These are phyloP conservation scores for Nasonia giraulti DNA, from an alignment of 1,140 invertebrate species.

Conservation along the genomic window DNA sequence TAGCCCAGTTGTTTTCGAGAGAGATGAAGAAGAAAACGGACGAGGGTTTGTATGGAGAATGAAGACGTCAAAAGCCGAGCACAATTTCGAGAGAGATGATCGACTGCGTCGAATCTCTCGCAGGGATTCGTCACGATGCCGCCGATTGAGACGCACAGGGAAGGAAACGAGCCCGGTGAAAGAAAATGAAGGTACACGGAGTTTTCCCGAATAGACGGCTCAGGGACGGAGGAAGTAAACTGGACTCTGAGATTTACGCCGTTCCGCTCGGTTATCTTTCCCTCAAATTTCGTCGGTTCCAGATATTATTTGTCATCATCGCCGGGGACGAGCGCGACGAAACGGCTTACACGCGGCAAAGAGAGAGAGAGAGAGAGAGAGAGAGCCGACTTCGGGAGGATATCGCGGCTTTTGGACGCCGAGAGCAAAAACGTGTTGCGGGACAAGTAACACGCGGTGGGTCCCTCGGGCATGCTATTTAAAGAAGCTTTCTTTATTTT, in stretches of 20 bases:
- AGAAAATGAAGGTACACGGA: slow-evolving; percentile 28
- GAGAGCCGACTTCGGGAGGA: background rate
- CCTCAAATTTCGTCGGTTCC: slow-evolving; percentile 67
- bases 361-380: background rate
- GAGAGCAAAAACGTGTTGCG: slow-evolving; percentile 12
- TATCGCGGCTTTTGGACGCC: slow-evolving; percentile 8
- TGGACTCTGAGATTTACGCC: slow-evolving; percentile 65
- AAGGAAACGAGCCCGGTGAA: slow-evolving; percentile 27
- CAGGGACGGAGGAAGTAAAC: slow-evolving; percentile 56
- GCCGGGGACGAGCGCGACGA: slow-evolving; percentile 61
- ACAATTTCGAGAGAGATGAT: slow-evolving; percentile 55
- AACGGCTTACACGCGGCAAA: slow-evolving; percentile 51
- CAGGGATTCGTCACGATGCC: slow-evolving; percentile 54
- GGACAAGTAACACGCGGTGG: background rate
- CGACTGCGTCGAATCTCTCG: slow-evolving; percentile 58
- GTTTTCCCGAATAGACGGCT: slow-evolving; percentile 56
- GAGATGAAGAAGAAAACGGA: background rate
- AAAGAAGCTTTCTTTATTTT: background rate
- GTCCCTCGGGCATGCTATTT: background rate
- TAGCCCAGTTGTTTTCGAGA: too few species aligned
- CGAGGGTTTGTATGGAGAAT: slow-evolving; percentile 50
- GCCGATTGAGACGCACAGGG: slow-evolving; percentile 12
- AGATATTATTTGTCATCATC: slow-evolving; percentile 71
- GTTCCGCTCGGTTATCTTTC: slow-evolving; percentile 61
- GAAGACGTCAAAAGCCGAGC: slow-evolving; percentile 53